Base-by-base conservation (phyloP, 2,888 invertebrate species). In the Rhyacophila evoluta region DNA sequence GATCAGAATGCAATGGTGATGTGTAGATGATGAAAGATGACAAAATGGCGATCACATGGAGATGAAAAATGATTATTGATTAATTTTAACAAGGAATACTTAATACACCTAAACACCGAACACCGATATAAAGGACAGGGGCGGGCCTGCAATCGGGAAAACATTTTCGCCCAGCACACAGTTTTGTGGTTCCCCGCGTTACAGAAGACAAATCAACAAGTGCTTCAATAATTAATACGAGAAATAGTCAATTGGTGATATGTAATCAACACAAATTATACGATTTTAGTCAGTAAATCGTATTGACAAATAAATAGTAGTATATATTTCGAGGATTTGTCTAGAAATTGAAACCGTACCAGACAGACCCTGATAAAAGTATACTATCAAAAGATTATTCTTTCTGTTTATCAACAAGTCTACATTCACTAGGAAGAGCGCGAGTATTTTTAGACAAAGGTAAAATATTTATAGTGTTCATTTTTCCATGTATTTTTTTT, bases 21-120 rank as follows among this genome's bases (percentile, higher is more conserved):
- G 55, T 55, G 55, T 55, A 55, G 55, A 55, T 77, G 74, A 74
- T 70, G 79, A 79, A 79, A 77, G 78, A 78, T 80, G 76, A 82
- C 72, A 41, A 75, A 77, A 78, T 80, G 78, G 69, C 73, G 27
- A 76, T 72, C 55, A 72, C 72, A 75, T 75, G 72, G 55, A 55
- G 55, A 55, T 55, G 55, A 55, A 25, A 4, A 55, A 55, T 55
- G 55, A 55, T 55, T 55, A 19, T 55, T 55, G 19, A 55, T 55
- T n/a, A n/a, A n/a, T n/a, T n/a, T 55, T 55, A 55, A 55, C 25
- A 55, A 19, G 55, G 15, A 55, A 55, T 55, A 33, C 2, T 33
- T 33, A 55, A 8, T 55, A 55, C 55, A 55, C 55, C 55, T 55
- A 55, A 55, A 55, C 55, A 55, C 55, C 55, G 55, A 55, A 55